These are phyloP conservation scores for Trichoplax adhaerens DNA, from an alignment of 37 sponge, comb jelly and placozoan genomes.

Conservation along the genomic window DNA sequence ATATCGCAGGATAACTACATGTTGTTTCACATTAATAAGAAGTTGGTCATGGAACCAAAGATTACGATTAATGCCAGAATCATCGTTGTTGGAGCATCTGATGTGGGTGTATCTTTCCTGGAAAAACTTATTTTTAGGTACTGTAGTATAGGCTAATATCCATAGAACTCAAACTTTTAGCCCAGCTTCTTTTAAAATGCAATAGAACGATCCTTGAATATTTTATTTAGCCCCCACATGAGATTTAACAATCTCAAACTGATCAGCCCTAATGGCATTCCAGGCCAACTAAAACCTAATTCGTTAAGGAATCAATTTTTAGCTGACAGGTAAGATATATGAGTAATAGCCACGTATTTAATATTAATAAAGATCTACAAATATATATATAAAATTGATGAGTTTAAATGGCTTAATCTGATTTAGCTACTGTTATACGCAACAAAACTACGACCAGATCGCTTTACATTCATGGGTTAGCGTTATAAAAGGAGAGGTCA, in stretches of 20 bases:
- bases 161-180: neutral
- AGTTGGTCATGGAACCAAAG: slow-evolving; percentile 5
- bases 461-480: slow-evolving; percentile 47
- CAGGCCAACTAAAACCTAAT: slow-evolving; percentile 9
- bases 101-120: slow-evolving; percentile 61
- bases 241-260: slow-evolving; percentile 80
- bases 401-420: no score
- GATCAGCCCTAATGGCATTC: slow-evolving; percentile 62
- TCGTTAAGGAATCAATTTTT: neutral
- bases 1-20: no score
- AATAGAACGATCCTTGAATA: neutral
- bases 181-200: neutral
- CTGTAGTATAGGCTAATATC: neutral
- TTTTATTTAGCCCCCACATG: slow-evolving; percentile 56
- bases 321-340: slow-evolving; percentile 4
- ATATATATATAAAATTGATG: no score
- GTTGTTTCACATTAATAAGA: no score
- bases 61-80: slow-evolving; percentile 63
- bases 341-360: neutral
- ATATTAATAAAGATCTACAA: no score
- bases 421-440: slow-evolving; percentile 15
- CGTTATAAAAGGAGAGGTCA: slow-evolving; percentile 22
- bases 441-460: slow-evolving; percentile 5
- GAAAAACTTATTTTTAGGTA: slow-evolving; percentile 39
- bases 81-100: slow-evolving; percentile 86